phyloP scores from a whole-genome alignment of 2,113 vertebrate genomes.

The Campylorhamphus procurvoides region DNA sequence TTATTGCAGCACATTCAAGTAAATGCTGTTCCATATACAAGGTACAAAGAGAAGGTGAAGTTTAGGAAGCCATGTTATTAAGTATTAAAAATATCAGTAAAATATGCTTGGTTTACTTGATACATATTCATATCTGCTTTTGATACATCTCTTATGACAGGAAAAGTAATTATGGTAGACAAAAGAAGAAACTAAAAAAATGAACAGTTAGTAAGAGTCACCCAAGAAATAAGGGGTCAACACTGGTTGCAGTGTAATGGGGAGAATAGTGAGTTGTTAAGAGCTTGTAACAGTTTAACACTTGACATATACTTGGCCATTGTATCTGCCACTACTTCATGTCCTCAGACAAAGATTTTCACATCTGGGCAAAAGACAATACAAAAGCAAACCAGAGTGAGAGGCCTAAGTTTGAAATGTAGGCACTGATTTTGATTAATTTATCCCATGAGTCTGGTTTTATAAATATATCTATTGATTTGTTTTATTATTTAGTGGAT shows the following conservation, averaged over 20 bases:
- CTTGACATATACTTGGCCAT: neutral
- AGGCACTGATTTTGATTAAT: conserved; percentile 33
- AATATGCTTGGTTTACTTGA: neutral
- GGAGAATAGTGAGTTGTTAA: neutral
- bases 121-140: neutral
- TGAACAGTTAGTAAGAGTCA: neutral
- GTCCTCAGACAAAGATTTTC: neutral
- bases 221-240: neutral
- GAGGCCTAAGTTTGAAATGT: neutral
- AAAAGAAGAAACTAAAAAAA: neutral
- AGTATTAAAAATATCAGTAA: neutral
- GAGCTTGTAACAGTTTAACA: neutral
- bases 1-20: neutral
- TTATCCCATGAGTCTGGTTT: conserved; percentile 25
- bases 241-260: neutral
- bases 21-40: neutral
- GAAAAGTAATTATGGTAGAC: neutral
- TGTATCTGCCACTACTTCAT: neutral
- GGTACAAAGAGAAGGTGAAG: neutral
- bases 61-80: neutral
- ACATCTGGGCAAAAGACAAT: neutral
- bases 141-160: neutral
- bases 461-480: conserved; percentile 34
- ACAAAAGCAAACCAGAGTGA: neutral
- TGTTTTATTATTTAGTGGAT: conserved; percentile 54